A percentile compares a stretch with the other conserved stretches of the same genome.
Conservation (phyloP, 2,113 vertebrate genomes). For the Chloropsis cyanopogon region DNA sequence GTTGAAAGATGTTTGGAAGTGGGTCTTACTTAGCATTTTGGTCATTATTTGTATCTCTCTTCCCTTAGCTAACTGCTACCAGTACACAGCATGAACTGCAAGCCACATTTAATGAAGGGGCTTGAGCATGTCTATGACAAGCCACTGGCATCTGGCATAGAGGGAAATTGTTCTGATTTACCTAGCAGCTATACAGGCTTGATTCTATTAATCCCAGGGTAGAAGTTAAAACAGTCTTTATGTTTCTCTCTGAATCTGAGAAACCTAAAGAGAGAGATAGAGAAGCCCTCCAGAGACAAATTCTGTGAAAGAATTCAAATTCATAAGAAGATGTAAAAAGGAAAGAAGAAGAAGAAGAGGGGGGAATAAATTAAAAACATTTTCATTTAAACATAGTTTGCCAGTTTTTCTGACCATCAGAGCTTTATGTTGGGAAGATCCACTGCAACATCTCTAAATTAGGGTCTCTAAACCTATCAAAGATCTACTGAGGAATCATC, state of each 20-base stretch:
- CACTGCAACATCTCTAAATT: background rate
- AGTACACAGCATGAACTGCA: background rate
- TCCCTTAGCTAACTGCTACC: background rate
- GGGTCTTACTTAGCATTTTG: background rate
- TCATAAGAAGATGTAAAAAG: constrained; percentile 24
- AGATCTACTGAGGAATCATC: background rate
- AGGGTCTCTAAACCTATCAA: background rate
- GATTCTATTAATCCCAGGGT: constrained; percentile 44
- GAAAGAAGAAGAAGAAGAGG: background rate
- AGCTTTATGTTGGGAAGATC: background rate
- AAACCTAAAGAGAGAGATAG: constrained; percentile 13
- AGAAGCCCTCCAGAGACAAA: constrained; percentile 38
- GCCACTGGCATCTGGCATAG: background rate
- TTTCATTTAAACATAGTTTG: constrained; percentile 12
- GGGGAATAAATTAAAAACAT: constrained; percentile 11
- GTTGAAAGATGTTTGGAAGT: background rate
- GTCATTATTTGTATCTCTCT: background rate
- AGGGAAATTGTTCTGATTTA: constrained; percentile 55
- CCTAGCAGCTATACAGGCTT: background rate
- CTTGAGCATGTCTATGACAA: background rate
- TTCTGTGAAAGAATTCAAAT: constrained; percentile 28
- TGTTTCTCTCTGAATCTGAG: constrained; percentile 29
- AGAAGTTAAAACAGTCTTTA: constrained; percentile 41
- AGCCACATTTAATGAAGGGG: background rate
- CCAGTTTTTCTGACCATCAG: background rate